Evolutionary conservation across 1,140 invertebrate genomes (phyloP), one percentile per base, ranked within the genome.

Genomic region (Lepidotrigona ventralis): DNA sequence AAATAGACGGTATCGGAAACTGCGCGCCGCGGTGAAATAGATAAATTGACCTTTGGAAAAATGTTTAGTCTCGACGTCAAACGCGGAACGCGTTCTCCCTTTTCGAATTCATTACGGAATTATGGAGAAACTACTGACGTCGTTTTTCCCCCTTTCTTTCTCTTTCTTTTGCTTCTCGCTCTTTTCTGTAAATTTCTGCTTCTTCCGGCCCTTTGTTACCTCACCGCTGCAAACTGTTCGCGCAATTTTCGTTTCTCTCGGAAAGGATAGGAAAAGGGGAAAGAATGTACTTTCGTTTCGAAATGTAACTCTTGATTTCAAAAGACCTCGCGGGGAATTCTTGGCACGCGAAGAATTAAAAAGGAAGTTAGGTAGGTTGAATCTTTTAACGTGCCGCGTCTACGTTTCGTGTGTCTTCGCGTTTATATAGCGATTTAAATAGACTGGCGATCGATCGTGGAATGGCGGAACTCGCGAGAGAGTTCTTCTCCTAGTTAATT

Each of bases 1-100:
- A 68, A 76, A 81, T 39, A 39, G 63, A 33, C 72, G 23, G 58
- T 66, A 56, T 15, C 46, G 29, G 64, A 79, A 70, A 58, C 54
- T 46, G 73, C 72, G 54, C 46, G 33, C 11, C 4, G 3, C 9
- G 23, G 73, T 60, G 15, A 56, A 60, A n/a, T 19, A 33, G 39
- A 46, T 63, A 63, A 46, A 76, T 64, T 12, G 53, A 60, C 8
- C 21, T 71, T 56, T 54, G 9, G 21, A 23, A 21, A 33, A 74
- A 74, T 29, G 15, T 58, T 74, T 58, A 4, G 3, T 15, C 23
- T 17, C 3, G 12, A 0, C 12, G n/a, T 29, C 3, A 21, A 12
- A 17, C 23, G 9, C n/a, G 1, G 12, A 29, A 29, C 33, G 19
- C 15, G 23, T 70, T 17, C n/a, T 3, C 14, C 26, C 39, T 46